These are phyloP conservation scores for Holcopasites calliopsidis DNA, from an alignment of 1,140 invertebrate species.

Conservation along the genomic window DNA sequence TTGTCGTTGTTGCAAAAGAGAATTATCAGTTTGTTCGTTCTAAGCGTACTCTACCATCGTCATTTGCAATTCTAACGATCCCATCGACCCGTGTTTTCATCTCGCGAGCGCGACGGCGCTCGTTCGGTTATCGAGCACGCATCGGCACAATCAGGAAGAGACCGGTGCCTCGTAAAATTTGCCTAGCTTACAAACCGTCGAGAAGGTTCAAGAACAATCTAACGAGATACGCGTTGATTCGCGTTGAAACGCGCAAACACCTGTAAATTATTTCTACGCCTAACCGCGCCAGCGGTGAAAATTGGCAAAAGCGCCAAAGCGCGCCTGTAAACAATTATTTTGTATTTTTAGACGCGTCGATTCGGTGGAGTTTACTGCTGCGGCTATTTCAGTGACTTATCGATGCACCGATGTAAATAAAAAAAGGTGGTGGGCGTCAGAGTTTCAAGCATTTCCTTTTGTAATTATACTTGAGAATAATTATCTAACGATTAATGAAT, in stretches of 20 bases:
- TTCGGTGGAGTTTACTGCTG: neutral
- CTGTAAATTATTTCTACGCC: neutral
- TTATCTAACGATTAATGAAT: no score
- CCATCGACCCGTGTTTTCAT: neutral
- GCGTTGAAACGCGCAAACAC: neutral
- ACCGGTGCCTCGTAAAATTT: neutral
- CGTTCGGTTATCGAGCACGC: neutral
- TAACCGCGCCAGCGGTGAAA: neutral
- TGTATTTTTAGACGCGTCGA: conserved; percentile 16
- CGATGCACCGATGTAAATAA: neutral
- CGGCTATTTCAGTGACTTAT: conserved; percentile 21
- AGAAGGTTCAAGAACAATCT: neutral
- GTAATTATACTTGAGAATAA: no score
- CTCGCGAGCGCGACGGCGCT: no score
- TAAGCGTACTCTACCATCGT: neutral
- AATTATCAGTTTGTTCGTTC: neutral
- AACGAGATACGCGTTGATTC: neutral
- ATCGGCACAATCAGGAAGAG: neutral
- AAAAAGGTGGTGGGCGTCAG: neutral
- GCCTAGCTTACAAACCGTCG: no score
- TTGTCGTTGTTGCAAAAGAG: no score
- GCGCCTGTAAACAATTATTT: neutral
- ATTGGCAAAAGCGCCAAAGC: conserved; percentile 19
- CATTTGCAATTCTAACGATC: neutral
- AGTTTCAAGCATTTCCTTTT: neutral